Base-by-base conservation (phyloP, 2,113 vertebrate genomes). In the Pycnonotus jocosus region DNA sequence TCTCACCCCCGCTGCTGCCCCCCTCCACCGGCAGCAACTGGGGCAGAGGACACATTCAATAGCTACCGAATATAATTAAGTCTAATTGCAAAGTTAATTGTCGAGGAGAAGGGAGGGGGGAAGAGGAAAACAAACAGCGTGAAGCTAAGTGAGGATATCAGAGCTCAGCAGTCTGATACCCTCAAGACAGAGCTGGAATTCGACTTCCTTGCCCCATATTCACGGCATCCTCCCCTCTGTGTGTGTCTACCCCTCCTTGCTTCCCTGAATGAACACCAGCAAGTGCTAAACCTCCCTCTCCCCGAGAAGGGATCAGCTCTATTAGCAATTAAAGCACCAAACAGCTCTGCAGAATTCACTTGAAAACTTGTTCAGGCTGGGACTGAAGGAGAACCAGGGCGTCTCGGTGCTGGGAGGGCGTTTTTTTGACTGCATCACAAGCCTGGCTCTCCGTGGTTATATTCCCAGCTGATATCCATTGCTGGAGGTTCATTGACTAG, bases 21-120 rank as follows among this genome's bases (percentile, higher is more conserved):
- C 79, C 48, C 86, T 69, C 71, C 61, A 82, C 57, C 68, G 76
- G 48, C 81, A 92, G 81, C 92, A 95, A 86, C 78, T 83, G 62
- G 91, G 89, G 82, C 90, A 95, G 51, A 96, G 94, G 92, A 91
- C 90, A 81, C 62, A 62, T 83, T 92, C 90, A 76, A 24, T 57
- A 95, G 60, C 85, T 93, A 47, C 92, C 57, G 94, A 88, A 95
- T 70, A 95, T 94, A 97, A 96, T 97, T 97, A 94, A 90, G 78
- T 79, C 83, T 98, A 97, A 97, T 96, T 97, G 81, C 94, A 80
- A 96, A 96, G 96, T 95, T 97, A 97, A 97, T 97, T 96, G 94
- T 92, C 78, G 92, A 73, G 89, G 76, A 72, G 92, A 71, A 61
- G 57, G 30, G 16, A 4, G 6, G 15, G 42, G 54, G 45, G 66